Base-by-base conservation (phyloP, 2,888 invertebrate species). In the Pyrrhopygopsis socrates region DNA sequence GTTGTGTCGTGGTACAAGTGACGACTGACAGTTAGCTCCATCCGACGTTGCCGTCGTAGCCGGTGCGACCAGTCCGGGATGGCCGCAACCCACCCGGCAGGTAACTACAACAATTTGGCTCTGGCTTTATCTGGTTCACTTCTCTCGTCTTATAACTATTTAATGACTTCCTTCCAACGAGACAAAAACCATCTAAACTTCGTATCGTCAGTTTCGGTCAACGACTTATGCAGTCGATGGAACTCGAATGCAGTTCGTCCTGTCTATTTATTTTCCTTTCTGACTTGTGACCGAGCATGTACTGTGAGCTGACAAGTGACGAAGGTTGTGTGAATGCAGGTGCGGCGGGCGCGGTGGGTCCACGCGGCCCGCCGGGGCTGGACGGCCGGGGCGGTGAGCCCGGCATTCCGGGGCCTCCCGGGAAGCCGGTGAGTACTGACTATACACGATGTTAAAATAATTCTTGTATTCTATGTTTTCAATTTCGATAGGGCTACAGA, bases 341-440 rank as follows among this genome's bases (percentile, higher is more conserved):
- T 81, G 98, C 98, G 27, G 98, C 98, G 94, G 99, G 99, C 63
- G 99, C 99, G 86, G 97, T n/a, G n/a, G n/a, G n/a, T n/a, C 98
- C 99, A 2, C 98, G 99, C 88, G 99, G 99, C 38, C 98, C 99
- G 22, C 98, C 99, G 2, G 99, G 99, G 27, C 96, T 98, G 77
- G 99, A 99, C 94, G 99, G 99, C 50, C 96, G 98, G 83, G 98
- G 99, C 89, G 99, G 99, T 11, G 99, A 99, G 93, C 97, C 99
- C n/a, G 99, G 99, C 88, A 99, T 99, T 91, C 99, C 99, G 96
- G 99, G 99, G 81, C 99, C 99, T 20, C 99, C 99, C 34, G 99
- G 99, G 91, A 98, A 99, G 96, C 99, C 99, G 92, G 99, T 99
- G 95, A 5, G 71, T 80, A 22, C 15, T 22, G 30, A 30, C 4